phyloP scores from a whole-genome alignment of 2,888 invertebrate species.

The Andrena dorsata region DNA sequence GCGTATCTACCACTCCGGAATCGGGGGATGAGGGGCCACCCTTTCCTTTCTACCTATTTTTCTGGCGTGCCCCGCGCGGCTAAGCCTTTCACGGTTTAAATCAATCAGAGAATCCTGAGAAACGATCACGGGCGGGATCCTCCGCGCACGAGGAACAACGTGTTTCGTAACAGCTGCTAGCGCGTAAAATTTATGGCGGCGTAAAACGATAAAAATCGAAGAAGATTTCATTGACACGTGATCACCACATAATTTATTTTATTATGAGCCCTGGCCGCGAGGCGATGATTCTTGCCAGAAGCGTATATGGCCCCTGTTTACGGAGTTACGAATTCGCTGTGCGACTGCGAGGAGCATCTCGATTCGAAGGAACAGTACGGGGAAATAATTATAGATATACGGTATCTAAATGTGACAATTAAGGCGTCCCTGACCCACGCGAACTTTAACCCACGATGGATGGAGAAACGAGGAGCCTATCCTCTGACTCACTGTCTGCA shows the following conservation, averaged over 20 bases:
- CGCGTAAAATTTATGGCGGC: slow-evolving; percentile 61
- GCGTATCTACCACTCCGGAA: slow-evolving; percentile 37
- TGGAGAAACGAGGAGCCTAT: slow-evolving; percentile 13
- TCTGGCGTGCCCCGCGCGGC: slow-evolving; percentile 16
- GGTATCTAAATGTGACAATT: slow-evolving; percentile 71
- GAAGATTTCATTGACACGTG: slow-evolving; percentile 66
- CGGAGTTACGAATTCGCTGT: slow-evolving; percentile 15
- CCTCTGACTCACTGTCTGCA: slow-evolving; percentile 39
- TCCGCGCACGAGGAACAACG: slow-evolving; percentile 36
- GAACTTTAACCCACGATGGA: slow-evolving; percentile 61
- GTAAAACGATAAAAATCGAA: slow-evolving; percentile 66
- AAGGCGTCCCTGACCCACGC: slow-evolving; percentile 62
- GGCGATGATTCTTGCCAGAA: neutral
- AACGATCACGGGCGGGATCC: slow-evolving; percentile 64
- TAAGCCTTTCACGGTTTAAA: slow-evolving; percentile 72
- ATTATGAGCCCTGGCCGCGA: slow-evolving; percentile 46
- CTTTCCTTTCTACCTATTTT: slow-evolving; percentile 50
- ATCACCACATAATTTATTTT: slow-evolving; percentile 54
- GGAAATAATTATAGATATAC: slow-evolving; percentile 44
- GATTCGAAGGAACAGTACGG: slow-evolving; percentile 13
- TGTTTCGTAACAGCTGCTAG: slow-evolving; percentile 58
- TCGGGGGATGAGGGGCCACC: slow-evolving; percentile 34
- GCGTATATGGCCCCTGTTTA: slow-evolving; percentile 15
- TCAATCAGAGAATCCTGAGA: slow-evolving; percentile 74
- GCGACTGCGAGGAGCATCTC: neutral